phyloP scores from a whole-genome alignment of 2,797 vertebrate species.

The Tarsius wallacei region DNA sequence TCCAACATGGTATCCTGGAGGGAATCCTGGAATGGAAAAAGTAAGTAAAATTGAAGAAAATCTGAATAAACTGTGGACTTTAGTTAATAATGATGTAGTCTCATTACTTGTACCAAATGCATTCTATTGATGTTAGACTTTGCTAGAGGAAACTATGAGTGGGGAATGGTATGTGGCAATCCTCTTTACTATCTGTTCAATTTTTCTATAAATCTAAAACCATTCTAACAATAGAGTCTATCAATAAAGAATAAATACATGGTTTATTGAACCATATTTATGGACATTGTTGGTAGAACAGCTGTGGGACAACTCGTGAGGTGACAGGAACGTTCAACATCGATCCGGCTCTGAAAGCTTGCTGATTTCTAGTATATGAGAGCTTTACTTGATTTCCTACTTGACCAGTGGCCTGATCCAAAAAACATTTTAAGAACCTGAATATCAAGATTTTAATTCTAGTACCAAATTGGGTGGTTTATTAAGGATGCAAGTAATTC shows the following conservation, averaged over 20 bases:
- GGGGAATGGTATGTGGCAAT: neutral
- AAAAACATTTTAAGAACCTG: neutral
- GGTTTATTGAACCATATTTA: neutral
- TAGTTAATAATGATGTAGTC: neutral
- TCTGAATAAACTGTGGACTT: neutral
- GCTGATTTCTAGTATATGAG: neutral
- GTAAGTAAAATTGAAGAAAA: neutral
- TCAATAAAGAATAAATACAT: neutral
- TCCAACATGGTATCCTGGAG: no score
- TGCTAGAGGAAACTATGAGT: neutral
- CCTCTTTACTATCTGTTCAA: neutral
- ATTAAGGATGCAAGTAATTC: neutral
- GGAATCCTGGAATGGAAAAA: neutral
- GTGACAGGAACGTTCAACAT: rapidly evolving
- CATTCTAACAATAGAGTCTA: neutral
- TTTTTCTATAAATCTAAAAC: neutral
- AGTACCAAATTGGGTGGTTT: neutral
- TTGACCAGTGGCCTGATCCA: neutral
- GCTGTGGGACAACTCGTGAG: neutral
- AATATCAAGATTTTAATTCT: neutral
- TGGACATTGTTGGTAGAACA: neutral
- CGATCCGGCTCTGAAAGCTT: neutral
- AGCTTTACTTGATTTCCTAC: neutral
- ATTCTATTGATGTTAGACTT: neutral
- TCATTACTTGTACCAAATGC: neutral